Percentiles rank a stretch among this genome's conserved stretches.
Evolutionary conservation across 2,888 invertebrate genomes (phyloP).

Genomic region (Adelognathus sp.): DNA sequence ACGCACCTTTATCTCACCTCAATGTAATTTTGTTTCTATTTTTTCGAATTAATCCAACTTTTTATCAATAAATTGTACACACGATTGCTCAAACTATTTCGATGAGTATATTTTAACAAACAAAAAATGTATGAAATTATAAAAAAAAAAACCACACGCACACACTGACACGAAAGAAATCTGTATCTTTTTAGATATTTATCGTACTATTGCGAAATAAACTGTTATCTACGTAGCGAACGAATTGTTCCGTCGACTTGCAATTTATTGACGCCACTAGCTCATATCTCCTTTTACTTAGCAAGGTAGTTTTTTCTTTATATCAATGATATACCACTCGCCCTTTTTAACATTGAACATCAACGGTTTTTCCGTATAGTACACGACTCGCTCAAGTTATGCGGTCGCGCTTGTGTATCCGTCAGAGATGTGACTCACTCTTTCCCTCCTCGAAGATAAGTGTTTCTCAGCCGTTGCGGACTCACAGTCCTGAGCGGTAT

Average conservation of each 20-base stretch:
- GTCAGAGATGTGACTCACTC: conserved; percentile 32
- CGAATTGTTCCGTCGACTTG: background rate
- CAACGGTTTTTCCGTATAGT: conserved; percentile 28
- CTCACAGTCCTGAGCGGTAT: background rate
- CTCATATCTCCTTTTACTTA: conserved; percentile 6
- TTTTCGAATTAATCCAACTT: background rate
- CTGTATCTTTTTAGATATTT: conserved; percentile 76
- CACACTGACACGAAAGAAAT: conserved; percentile 49
- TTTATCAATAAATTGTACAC: conserved; percentile 37
- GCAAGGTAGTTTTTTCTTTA: background rate
- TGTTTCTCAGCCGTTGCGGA: conserved; percentile 32
- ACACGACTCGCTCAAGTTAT: conserved; percentile 32
- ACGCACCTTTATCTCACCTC: conserved; percentile 17
- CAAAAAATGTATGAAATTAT: conserved; percentile 45
- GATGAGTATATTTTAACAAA: conserved; percentile 66
- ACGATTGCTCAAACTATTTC: conserved; percentile 60
- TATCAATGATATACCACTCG: conserved; percentile 6
- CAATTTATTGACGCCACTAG: background rate
- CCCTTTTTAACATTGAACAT: conserved; percentile 9
- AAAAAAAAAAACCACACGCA: conserved; percentile 42
- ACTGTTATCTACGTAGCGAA: conserved; percentile 67
- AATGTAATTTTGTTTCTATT: conserved; percentile 7
- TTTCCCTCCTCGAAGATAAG: conserved; percentile 48
- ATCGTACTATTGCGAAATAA: conserved; percentile 72
- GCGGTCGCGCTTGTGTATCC: conserved; percentile 31